Conservation (phyloP, 2,888 invertebrate species). For the Andrena flavipes region DNA sequence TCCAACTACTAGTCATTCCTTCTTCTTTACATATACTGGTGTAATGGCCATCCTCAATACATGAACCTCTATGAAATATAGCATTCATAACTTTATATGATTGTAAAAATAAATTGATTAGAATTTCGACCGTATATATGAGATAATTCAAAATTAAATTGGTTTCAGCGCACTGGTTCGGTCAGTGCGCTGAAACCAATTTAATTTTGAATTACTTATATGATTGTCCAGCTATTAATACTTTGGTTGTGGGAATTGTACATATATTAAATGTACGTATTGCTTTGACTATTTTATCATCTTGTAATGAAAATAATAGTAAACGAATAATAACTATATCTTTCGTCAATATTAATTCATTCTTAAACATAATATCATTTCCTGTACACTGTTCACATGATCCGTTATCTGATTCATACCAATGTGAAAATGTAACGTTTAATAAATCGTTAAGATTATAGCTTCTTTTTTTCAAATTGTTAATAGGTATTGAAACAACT, state of each 20-base stretch:
- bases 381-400: neutral
- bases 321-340: slow-evolving; percentile 7
- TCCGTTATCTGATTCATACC: neutral
- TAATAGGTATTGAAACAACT: no score
- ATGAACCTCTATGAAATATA: neutral
- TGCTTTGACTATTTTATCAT: slow-evolving; percentile 1
- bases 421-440: neutral
- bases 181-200: no score
- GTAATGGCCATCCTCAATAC: neutral
- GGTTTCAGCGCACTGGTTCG: no score
- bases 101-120: no score
- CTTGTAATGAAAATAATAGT: slow-evolving; percentile 7
- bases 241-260: slow-evolving; percentile 4
- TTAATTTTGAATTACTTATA: no score
- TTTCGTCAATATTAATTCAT: neutral
- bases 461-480: no score
- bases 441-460: slow-evolving; percentile 1
- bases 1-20: neutral
- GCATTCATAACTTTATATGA: neutral
- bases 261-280: no score
- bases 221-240: neutral
- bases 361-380: neutral
- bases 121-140: no score
- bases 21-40: neutral
- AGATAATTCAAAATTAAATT: no score